Evolutionary conservation across 2,888 invertebrate genomes (phyloP).

Genomic region (Brachyopa scutellaris): DNA sequence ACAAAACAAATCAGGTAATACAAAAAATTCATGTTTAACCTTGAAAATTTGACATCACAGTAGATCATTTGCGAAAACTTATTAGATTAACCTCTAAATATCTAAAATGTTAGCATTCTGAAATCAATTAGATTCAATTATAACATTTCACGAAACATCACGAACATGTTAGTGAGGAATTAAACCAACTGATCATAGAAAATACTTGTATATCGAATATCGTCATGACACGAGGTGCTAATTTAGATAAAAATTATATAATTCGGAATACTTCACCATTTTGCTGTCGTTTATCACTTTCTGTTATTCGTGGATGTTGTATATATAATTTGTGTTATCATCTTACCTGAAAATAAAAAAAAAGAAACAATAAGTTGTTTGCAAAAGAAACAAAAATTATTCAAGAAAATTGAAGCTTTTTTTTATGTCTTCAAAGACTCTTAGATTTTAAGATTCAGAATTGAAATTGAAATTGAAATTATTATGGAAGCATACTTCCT

Average conservation of each 20-base stretch:
- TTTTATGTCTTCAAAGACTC: too few species aligned
- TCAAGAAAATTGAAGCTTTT: too few species aligned
- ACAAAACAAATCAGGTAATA: too few species aligned
- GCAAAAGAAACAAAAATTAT: not conserved
- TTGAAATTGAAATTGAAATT: too few species aligned
- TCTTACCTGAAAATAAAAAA: constrained; percentile 51
- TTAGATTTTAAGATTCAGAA: too few species aligned
- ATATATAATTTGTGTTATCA: too few species aligned
- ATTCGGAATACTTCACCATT: too few species aligned
- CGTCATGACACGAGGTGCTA: not conserved
- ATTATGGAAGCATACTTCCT: too few species aligned
- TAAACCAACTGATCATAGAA: not conserved
- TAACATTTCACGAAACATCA: not conserved
- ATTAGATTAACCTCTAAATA: constrained; percentile 1
- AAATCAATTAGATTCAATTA: constrained; percentile 1
- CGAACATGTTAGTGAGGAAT: not conserved
- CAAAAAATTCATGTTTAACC: not conserved
- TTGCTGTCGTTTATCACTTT: too few species aligned
- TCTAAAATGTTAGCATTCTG: not conserved
- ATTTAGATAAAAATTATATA: not conserved
- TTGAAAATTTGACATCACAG: not conserved
- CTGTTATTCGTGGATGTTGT: too few species aligned
- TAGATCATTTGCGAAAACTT: not conserved
- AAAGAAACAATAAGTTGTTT: constrained; percentile 4
- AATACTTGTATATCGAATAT: not conserved